Evolutionary conservation across 35 echinoderm and acorn worm genomes (phyloP).

Genomic region (Hemicentrotus pulcherrimus): DNA sequence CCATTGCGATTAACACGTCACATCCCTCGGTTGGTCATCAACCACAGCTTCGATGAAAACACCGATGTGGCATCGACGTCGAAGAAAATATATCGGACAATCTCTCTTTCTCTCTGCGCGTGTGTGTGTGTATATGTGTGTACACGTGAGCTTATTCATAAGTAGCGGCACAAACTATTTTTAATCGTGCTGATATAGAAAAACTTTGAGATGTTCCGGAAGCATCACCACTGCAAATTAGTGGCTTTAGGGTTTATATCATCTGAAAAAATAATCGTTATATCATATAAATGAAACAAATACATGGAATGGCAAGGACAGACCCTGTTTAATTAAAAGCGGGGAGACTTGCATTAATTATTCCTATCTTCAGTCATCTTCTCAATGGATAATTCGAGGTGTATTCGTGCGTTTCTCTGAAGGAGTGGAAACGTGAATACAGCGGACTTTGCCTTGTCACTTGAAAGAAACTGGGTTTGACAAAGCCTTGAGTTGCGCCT

Average conservation of each 20-base stretch:
- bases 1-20: neutral
- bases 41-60: conserved; percentile 8
- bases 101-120: neutral
- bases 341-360: neutral
- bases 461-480: neutral
- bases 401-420: conserved; percentile 24
- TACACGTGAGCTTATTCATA: neutral
- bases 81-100: neutral
- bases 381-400: conserved; percentile 4
- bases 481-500: neutral
- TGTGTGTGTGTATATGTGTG: neutral
- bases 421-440: neutral
- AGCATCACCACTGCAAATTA: neutral
- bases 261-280: no score
- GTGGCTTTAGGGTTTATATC: neutral
- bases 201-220: neutral
- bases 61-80: neutral
- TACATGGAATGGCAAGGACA: neutral
- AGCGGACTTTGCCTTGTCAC: neutral
- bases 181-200: conserved; percentile 1
- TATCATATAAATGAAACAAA: neutral
- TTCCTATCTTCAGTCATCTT: neutral
- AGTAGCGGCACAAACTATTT: neutral
- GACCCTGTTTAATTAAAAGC: neutral
- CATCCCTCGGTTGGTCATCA: conserved; percentile 35